Evolutionary conservation across 2,797 vertebrate genomes (phyloP).

Genomic region (Xiphophorus birchmanni): DNA sequence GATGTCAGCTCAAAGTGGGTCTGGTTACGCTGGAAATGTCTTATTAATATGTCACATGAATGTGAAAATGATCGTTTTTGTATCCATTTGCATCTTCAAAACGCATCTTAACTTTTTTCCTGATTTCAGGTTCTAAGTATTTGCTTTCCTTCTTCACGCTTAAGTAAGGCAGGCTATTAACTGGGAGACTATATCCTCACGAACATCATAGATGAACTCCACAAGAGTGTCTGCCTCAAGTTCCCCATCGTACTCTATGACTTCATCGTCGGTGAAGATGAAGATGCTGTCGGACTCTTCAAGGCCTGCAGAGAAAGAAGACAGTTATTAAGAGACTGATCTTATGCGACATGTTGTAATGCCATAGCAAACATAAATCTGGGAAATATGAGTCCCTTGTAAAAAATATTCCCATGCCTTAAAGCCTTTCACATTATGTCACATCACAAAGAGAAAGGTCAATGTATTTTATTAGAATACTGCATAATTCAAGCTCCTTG

Average conservation of each 20-base stretch:
- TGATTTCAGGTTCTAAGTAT: not conserved
- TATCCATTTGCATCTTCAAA: not conserved
- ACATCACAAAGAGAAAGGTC: not conserved
- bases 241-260: conserved; percentile 92
- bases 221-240: conserved; percentile 89
- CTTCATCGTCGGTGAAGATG: conserved; percentile 88
- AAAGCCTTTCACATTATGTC: not conserved
- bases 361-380: not conserved
- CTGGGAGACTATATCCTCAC: conserved; percentile 74
- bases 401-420: not conserved
- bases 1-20: not conserved
- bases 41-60: not conserved
- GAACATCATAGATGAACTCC: conserved; percentile 91
- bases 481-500: no score
- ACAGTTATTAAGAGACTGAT: conserved; percentile 4
- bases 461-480: not conserved
- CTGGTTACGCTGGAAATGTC: not conserved
- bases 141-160: conserved; percentile 21
- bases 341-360: not conserved
- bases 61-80: not conserved
- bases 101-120: not conserved
- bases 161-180: conserved; percentile 65
- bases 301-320: conserved; percentile 75
- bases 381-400: not conserved
- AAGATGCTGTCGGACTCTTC: conserved; percentile 88